Conservation (phyloP, 2,113 vertebrate species). For the Chloropsis cyanopogon region DNA sequence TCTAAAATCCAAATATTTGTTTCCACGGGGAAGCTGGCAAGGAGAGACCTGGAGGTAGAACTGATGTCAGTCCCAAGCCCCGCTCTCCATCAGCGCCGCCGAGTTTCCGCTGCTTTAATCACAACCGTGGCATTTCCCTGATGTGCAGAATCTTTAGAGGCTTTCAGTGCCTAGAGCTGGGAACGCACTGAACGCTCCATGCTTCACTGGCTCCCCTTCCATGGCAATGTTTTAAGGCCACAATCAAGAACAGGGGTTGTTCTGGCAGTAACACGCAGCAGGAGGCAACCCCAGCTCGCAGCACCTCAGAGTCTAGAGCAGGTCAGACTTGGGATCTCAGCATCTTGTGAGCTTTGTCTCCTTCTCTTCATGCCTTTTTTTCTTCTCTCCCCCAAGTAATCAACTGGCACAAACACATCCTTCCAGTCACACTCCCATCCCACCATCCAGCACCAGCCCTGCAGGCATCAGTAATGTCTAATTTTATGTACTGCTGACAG, state of each 20-base stretch:
- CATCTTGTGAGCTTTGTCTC: neutral
- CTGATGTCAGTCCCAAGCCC: neutral
- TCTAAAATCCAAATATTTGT: neutral
- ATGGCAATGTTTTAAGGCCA: neutral
- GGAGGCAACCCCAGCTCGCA: neutral
- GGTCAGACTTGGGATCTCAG: neutral
- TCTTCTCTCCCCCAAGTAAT: neutral
- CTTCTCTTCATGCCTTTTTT: neutral
- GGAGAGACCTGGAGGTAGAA: neutral
- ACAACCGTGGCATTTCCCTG: neutral
- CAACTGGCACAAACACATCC: neutral
- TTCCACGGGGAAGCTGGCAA: neutral
- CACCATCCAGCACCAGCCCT: neutral
- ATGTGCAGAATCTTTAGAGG: neutral
- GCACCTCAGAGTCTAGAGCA: neutral
- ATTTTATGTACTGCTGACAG: neutral
- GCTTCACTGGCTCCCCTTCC: neutral
- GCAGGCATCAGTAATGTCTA: neutral
- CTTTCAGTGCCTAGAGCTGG: slow-evolving; percentile 1
- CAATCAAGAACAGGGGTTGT: neutral
- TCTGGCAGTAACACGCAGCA: neutral
- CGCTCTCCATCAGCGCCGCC: neutral
- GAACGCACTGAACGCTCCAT: neutral
- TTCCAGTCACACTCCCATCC: neutral
- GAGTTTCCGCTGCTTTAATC: neutral